phyloP scores from a whole-genome alignment of 1,140 invertebrate species.

The Streblospio benedicti region DNA sequence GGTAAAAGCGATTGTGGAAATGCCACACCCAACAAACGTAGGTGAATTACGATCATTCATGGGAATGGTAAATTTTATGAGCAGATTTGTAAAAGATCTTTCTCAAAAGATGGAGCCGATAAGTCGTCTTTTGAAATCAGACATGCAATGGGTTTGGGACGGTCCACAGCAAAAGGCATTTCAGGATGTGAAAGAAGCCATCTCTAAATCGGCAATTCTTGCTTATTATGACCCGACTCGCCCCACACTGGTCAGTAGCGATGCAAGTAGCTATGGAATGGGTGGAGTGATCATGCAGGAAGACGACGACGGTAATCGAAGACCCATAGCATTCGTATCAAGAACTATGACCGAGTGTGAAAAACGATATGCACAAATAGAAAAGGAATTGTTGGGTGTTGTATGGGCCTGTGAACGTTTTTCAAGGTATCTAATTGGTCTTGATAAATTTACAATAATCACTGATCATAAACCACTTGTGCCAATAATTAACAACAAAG shows the following conservation, averaged over 20 bases:
- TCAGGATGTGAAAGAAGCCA: conserved; percentile 13
- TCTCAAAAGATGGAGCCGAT: conserved; percentile 7
- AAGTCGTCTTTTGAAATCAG: conserved; percentile 10
- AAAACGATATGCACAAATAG: conserved; percentile 43
- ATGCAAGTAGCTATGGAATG: conserved; percentile 16
- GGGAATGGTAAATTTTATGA: conserved; percentile 8
- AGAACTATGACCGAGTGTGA: conserved; percentile 35
- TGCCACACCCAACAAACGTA: neutral
- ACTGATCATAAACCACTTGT: conserved; percentile 43
- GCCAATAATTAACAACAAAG: conserved; percentile 32
- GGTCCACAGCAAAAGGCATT: conserved; percentile 6
- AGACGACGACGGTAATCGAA: conserved; percentile 13
- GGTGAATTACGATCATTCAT: neutral
- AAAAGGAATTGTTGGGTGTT: conserved; percentile 46
- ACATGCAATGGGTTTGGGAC: conserved; percentile 10
- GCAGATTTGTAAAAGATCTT: conserved; percentile 4
- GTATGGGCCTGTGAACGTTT: conserved; percentile 38
- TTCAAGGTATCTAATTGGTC: conserved; percentile 42
- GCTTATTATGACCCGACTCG: conserved; percentile 15
- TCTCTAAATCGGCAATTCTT: conserved; percentile 16
- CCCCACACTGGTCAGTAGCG: conserved; percentile 10
- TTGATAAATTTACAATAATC: conserved; percentile 23
- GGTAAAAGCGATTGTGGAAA: neutral
- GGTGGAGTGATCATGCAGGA: conserved; percentile 23
- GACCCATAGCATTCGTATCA: conserved; percentile 41